Conservation (phyloP, 2,113 vertebrate genomes). For the Rhabdornis inornatus region DNA sequence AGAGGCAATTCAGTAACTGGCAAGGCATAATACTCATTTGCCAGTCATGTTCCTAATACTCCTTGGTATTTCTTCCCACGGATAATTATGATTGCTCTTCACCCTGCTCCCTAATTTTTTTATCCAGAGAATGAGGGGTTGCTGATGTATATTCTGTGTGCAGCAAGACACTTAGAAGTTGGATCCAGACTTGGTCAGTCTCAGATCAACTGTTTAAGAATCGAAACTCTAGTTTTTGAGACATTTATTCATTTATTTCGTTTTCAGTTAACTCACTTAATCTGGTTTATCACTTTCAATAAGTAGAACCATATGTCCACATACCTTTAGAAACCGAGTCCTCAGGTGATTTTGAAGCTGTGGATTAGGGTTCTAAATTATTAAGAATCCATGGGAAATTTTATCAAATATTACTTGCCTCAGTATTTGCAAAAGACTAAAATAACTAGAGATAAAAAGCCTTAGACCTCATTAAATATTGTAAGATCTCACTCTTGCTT, state of each 20-base stretch:
- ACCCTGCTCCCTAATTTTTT: not conserved
- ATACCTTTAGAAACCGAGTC: not conserved
- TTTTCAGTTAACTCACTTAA: not conserved
- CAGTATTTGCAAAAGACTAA: constrained; percentile 7
- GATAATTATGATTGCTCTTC: not conserved
- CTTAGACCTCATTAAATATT: not conserved
- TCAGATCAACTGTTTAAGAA: not conserved
- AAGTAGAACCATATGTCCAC: not conserved
- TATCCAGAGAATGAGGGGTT: not conserved
- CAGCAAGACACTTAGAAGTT: not conserved
- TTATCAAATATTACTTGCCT: not conserved
- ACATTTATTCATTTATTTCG: not conserved
- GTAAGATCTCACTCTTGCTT: not conserved
- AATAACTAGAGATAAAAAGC: not conserved
- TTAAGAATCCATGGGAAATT: not conserved
- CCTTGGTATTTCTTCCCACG: not conserved
- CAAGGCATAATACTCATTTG: not conserved
- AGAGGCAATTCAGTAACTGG: not conserved
- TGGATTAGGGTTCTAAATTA: not conserved
- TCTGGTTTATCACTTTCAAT: not conserved
- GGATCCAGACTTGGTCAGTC: not conserved
- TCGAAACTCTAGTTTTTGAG: not conserved
- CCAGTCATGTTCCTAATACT: not conserved
- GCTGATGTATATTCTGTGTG: not conserved
- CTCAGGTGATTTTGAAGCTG: not conserved